A percentile compares a stretch with the other conserved stretches of the same genome.
Evolutionary conservation across 1,140 invertebrate genomes (phyloP).

Genomic region (Branchinecta lindahli): DNA sequence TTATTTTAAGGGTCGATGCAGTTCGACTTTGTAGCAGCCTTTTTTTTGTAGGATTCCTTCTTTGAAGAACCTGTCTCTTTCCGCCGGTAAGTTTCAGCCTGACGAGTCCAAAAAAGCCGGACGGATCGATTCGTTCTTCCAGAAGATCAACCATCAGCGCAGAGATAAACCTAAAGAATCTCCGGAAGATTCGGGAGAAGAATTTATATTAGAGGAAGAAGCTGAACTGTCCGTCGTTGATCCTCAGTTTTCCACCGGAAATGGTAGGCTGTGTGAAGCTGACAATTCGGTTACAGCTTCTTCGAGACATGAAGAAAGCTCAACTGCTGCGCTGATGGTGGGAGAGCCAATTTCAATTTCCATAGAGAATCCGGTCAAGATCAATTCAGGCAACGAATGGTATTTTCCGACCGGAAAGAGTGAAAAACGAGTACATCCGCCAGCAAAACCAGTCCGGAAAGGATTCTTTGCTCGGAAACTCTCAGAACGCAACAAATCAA

Average conservation of each 20-base stretch:
- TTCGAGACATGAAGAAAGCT: neutral
- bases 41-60: neutral
- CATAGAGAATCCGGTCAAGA: too few species aligned
- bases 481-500: slow-evolving; percentile 12
- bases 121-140: neutral
- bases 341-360: too few species aligned
- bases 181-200: slow-evolving; percentile 56
- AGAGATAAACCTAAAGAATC: slow-evolving; percentile 36
- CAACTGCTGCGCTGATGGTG: neutral
- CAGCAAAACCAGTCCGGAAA: slow-evolving; percentile 11
- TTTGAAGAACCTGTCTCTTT: neutral
- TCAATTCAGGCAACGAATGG: too few species aligned
- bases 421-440: neutral
- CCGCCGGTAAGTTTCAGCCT: neutral
- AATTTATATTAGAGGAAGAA: slow-evolving; percentile 51
- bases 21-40: neutral
- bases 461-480: slow-evolving; percentile 12
- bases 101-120: slow-evolving; percentile 3
- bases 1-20: too few species aligned
- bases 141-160: slow-evolving; percentile 9
- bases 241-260: neutral
- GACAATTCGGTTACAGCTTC: neutral
- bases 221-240: neutral
- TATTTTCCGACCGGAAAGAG: too few species aligned
- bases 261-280: neutral